Evolutionary conservation across 2,113 vertebrate species (phyloP).

Genomic region (Lycaon pictus): DNA sequence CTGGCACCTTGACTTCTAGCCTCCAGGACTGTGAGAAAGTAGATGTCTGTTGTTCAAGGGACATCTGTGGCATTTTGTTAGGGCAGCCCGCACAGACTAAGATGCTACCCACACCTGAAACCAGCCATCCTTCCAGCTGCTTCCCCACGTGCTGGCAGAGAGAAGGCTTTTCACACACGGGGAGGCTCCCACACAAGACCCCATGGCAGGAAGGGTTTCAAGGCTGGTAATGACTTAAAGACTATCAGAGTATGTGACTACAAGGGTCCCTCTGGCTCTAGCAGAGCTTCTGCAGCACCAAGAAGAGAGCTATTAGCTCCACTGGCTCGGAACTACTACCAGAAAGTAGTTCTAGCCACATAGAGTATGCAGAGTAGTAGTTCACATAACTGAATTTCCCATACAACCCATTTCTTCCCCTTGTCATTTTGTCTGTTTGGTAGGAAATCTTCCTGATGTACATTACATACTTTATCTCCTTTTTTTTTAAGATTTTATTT

Average conservation of each 20-base stretch:
- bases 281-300: neutral
- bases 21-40: neutral
- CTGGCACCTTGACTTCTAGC: too few species aligned
- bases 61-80: neutral
- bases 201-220: neutral
- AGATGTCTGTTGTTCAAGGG: neutral
- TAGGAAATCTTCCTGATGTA: neutral
- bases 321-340: neutral
- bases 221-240: neutral
- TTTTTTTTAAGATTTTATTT: neutral
- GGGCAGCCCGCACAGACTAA: neutral
- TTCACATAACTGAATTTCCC: neutral
- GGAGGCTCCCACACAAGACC: neutral
- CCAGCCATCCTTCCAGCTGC: neutral
- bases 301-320: neutral
- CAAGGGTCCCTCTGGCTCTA: neutral
- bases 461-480: neutral
- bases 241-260: neutral
- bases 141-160: neutral
- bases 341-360: neutral
- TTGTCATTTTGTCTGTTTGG: neutral
- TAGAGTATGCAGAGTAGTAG: neutral
- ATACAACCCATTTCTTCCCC: neutral
- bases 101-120: neutral
- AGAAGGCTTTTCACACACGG: neutral